Evolutionary conservation across 2,888 invertebrate species (phyloP).

Genomic region (Synergus umbraculus): DNA sequence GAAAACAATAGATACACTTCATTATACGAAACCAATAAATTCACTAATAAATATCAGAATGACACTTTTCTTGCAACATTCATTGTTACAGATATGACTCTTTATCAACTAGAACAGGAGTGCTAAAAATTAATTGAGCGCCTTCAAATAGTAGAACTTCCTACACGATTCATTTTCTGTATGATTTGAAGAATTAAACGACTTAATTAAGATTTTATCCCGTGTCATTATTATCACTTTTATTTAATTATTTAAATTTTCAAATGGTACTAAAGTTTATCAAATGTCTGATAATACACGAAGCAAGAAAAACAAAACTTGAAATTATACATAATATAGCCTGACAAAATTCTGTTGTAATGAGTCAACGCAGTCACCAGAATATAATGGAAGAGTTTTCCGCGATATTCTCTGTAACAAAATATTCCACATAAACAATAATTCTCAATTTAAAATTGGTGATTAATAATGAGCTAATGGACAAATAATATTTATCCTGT

Average conservation of each 20-base stretch:
- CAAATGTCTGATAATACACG: neutral
- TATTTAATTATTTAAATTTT: neutral
- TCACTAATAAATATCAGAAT: conserved; percentile 9
- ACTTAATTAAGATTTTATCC: neutral
- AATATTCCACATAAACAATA: neutral
- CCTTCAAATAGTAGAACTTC: neutral
- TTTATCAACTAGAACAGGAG: neutral
- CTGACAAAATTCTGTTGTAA: neutral
- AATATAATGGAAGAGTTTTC: neutral
- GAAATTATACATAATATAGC: neutral
- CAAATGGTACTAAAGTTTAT: neutral
- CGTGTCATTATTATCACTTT: neutral
- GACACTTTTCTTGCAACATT: neutral
- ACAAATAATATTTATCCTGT: neutral
- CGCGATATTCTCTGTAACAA: neutral
- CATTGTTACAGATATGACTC: neutral
- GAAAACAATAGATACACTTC: conserved; percentile 40
- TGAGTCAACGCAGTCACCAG: conserved; percentile 15
- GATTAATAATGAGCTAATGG: no score
- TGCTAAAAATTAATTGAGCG: neutral
- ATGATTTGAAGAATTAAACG: neutral
- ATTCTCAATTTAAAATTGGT: neutral
- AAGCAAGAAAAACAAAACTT: neutral
- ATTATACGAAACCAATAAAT: conserved; percentile 18
- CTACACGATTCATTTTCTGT: neutral